A percentile compares a stretch with the other conserved stretches of the same genome.
Evolutionary conservation across 2,888 invertebrate genomes (phyloP).

Genomic region (Acleris cristana): DNA sequence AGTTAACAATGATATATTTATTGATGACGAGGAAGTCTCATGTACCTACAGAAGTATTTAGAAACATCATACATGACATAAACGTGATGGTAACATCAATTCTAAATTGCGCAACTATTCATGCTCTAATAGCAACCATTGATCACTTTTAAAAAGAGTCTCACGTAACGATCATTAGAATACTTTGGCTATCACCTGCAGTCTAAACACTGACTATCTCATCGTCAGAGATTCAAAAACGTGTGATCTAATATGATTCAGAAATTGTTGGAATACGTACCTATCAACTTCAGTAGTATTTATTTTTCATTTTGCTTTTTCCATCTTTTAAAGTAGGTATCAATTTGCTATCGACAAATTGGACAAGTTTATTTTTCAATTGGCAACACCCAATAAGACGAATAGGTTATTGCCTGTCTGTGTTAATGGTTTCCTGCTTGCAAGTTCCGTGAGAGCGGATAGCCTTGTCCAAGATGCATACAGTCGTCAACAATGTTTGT

Average conservation of each 20-base stretch:
- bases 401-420: slow-evolving; percentile 20
- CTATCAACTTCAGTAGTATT: too few relatives aligned
- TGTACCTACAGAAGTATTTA: not conserved
- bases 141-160: slow-evolving; percentile 5
- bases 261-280: not conserved
- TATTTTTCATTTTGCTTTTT: not conserved
- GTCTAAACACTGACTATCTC: too few relatives aligned
- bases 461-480: slow-evolving; percentile 36
- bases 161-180: not conserved
- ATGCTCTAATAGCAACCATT: not conserved
- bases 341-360: slow-evolving; percentile 17
- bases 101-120: not conserved
- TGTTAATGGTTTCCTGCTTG: slow-evolving; percentile 38
- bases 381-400: slow-evolving; percentile 29
- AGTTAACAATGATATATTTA: not conserved
- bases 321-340: not conserved
- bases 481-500: slow-evolving; percentile 9
- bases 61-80: not conserved
- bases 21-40: not conserved
- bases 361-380: slow-evolving; percentile 22
- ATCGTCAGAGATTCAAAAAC: too few relatives aligned
- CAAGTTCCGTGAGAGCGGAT: slow-evolving; percentile 38
- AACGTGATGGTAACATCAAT: slow-evolving; percentile 4
- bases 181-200: not conserved
- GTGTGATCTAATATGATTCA: not conserved